Evolutionary conservation across 2,888 invertebrate genomes (phyloP).

Genomic region (Agrotis segetum): DNA sequence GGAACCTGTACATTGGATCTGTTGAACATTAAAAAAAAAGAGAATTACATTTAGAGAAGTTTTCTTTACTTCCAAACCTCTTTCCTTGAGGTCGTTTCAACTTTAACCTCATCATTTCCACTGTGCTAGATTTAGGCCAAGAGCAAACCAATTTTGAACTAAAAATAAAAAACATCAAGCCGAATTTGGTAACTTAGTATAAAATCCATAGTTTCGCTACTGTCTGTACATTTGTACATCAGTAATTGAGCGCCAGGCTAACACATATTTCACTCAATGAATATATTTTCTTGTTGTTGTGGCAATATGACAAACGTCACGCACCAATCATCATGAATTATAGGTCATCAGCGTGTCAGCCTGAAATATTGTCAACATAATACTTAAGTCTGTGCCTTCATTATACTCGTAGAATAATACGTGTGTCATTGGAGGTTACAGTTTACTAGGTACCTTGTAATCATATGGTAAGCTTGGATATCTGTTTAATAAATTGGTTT

Average conservation of each 20-base stretch:
- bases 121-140: too few relatives aligned
- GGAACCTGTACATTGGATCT: too few relatives aligned
- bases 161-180: too few relatives aligned
- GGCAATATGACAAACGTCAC: conserved; percentile 34
- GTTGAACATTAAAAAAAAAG: too few relatives aligned
- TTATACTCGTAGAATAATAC: background rate
- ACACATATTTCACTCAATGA: conserved; percentile 43
- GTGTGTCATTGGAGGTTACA: conserved; percentile 3
- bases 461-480: background rate
- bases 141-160: too few relatives aligned
- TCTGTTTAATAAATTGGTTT: background rate
- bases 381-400: background rate
- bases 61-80: too few relatives aligned
- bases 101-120: too few relatives aligned
- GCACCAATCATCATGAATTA: conserved; percentile 34
- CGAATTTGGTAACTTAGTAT: background rate
- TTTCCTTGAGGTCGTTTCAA: too few relatives aligned
- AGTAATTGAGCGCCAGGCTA: conserved; percentile 42
- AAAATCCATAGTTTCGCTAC: background rate
- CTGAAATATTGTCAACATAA: conserved; percentile 22
- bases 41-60: too few relatives aligned
- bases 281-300: conserved; percentile 54
- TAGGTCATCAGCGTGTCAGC: conserved; percentile 9
- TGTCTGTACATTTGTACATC: conserved; percentile 42
- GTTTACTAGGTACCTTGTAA: background rate